Conservation (phyloP, 2,113 vertebrate species). For the Tetraodon nigroviridis region DNA sequence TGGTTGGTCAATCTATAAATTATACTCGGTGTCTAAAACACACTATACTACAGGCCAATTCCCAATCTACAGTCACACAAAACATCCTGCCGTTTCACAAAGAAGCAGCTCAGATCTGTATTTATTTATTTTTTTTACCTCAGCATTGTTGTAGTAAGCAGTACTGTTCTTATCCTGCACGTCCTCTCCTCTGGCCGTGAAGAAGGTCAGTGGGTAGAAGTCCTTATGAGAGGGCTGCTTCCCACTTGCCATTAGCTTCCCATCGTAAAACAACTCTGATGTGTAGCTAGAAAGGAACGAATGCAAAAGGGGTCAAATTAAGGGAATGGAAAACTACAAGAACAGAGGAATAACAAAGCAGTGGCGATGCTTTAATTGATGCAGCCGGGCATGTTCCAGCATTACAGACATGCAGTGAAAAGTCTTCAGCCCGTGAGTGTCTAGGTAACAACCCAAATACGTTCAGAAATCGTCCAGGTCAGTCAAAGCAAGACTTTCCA, state of each 20-base stretch:
- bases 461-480: too few species aligned
- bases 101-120: background rate
- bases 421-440: too few species aligned
- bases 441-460: too few species aligned
- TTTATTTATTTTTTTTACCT: conserved; percentile 70
- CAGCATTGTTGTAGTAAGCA: conserved; percentile 98
- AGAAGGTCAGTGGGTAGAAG: conserved; percentile 98
- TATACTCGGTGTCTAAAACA: too few species aligned
- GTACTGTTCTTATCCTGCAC: conserved; percentile 99
- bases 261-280: conserved; percentile 98
- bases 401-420: too few species aligned
- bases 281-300: conserved; percentile 82
- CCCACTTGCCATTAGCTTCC: conserved; percentile 97
- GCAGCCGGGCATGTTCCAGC: too few species aligned
- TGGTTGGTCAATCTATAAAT: too few species aligned
- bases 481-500: too few species aligned
- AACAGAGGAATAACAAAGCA: background rate
- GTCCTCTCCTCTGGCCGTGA: conserved; percentile 96
- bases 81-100: background rate
- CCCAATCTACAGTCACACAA: too few species aligned
- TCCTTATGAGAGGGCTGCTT: conserved; percentile 98
- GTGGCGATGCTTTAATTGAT: too few species aligned
- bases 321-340: too few species aligned
- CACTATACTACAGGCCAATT: too few species aligned
- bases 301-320: background rate